Percentiles rank a stretch among this genome's conserved stretches.
Evolutionary conservation across 2,113 vertebrate species (phyloP).

Genomic region (Poicephalus gulielmi): DNA sequence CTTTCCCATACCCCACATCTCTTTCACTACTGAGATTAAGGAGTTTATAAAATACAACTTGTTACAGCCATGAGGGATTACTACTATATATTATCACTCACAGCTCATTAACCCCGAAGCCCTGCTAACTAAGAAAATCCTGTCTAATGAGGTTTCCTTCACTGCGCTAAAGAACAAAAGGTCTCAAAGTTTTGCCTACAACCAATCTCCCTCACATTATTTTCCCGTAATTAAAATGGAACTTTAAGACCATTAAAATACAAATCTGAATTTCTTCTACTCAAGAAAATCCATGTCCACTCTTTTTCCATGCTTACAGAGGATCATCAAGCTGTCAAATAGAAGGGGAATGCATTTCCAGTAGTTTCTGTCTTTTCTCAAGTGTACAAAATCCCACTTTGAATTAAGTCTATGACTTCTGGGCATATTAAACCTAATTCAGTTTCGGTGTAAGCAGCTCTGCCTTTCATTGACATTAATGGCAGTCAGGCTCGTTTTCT

Average conservation of each 20-base stretch:
- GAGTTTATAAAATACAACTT: conserved; percentile 80
- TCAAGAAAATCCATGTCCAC: conserved; percentile 24
- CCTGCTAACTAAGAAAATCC: conserved; percentile 84
- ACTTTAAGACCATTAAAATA: conserved; percentile 68
- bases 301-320: background rate
- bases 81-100: conserved; percentile 80
- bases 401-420: background rate
- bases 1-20: conserved; percentile 47
- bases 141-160: conserved; percentile 82
- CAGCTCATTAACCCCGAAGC: conserved; percentile 81
- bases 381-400: background rate
- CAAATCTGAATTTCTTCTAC: conserved; percentile 52
- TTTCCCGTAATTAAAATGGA: conserved; percentile 78
- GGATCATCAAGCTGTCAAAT: background rate
- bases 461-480: background rate
- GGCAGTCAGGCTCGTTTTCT: background rate
- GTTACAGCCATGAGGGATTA: conserved; percentile 78
- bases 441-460: background rate
- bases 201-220: conserved; percentile 75
- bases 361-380: background rate
- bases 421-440: background rate
- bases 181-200: conserved; percentile 80
- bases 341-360: background rate
- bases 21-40: conserved; percentile 73
- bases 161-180: conserved; percentile 80